These are phyloP conservation scores for Eurystomus gularis DNA, from an alignment of 2,113 vertebrate genomes.

Conservation along the genomic window DNA sequence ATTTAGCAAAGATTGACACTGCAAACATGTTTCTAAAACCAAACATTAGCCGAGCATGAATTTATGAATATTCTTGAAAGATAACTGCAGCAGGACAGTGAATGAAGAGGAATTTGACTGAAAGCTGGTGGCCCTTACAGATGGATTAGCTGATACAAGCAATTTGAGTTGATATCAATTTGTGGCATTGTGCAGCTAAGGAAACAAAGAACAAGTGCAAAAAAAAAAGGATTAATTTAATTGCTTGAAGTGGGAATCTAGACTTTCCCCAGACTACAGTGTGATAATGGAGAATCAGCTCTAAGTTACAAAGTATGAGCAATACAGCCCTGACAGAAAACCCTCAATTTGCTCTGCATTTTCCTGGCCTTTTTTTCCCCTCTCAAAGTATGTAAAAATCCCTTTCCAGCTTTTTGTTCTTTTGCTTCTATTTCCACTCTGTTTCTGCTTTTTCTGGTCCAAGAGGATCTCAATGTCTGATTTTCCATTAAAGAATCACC, in stretches of 20 bases:
- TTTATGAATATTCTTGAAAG: background rate
- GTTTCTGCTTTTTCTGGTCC: background rate
- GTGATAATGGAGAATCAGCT: background rate
- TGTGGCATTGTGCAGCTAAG: background rate
- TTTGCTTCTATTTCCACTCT: background rate
- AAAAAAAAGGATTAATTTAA: background rate
- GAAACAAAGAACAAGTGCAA: background rate
- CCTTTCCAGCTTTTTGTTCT: background rate
- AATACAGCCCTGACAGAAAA: background rate
- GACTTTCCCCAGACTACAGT: background rate
- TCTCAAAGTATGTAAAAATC: background rate
- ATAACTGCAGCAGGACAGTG: background rate
- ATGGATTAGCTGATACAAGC: slow-evolving; percentile 1
- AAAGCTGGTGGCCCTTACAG: background rate
- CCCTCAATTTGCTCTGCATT: background rate
- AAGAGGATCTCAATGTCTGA: background rate
- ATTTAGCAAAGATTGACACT: slow-evolving; percentile 36
- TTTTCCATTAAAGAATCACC: background rate
- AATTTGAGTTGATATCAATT: background rate
- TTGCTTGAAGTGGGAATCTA: background rate
- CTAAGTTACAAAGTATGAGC: background rate
- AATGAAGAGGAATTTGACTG: background rate
- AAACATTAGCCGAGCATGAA: slow-evolving; percentile 1
- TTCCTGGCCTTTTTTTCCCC: background rate
- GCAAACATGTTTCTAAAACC: background rate